Evolutionary conservation across 2,888 invertebrate species (phyloP).

Genomic region (Latheticus oryzae): DNA sequence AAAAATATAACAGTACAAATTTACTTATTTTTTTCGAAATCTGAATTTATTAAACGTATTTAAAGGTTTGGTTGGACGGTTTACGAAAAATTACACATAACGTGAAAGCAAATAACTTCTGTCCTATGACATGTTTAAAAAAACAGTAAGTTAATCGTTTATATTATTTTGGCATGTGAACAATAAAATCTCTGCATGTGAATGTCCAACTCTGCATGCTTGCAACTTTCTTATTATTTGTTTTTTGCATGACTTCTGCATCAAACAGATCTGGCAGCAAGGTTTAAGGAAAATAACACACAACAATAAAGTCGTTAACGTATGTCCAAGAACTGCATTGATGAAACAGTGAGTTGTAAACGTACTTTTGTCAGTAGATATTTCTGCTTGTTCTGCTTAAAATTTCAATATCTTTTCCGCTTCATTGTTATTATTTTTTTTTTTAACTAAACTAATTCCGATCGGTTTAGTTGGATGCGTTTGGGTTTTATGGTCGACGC

Average conservation of each 20-base stretch:
- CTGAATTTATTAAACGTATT: too few relatives aligned
- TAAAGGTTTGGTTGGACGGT: conserved; percentile 97
- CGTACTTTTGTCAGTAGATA: background rate
- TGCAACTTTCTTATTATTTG: conserved; percentile 41
- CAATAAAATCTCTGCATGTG: conserved; percentile 40
- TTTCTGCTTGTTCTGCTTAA: background rate
- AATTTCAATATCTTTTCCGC: too few relatives aligned
- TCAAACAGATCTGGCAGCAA: conserved; percentile 87
- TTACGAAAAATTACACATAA: conserved; percentile 96
- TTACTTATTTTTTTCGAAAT: too few relatives aligned
- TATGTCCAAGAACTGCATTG: conserved; percentile 93
- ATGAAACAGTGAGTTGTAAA: conserved; percentile 94
- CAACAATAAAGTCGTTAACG: conserved; percentile 96
- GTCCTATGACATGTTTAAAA: conserved; percentile 97
- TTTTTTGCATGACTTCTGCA: conserved; percentile 60
- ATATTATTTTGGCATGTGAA: conserved; percentile 44
- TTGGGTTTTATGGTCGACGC: conserved; percentile 94
- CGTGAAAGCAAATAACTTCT: conserved; percentile 98
- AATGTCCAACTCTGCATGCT: conserved; percentile 23
- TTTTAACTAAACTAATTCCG: background rate
- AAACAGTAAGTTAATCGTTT: conserved; percentile 91
- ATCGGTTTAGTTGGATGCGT: conserved; percentile 95
- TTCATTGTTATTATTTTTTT: conserved; percentile 1
- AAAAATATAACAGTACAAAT: too few relatives aligned
- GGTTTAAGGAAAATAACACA: conserved; percentile 90